Evolutionary conservation across 2,888 invertebrate genomes (phyloP).

Genomic region (Tryphoninae sp.): DNA sequence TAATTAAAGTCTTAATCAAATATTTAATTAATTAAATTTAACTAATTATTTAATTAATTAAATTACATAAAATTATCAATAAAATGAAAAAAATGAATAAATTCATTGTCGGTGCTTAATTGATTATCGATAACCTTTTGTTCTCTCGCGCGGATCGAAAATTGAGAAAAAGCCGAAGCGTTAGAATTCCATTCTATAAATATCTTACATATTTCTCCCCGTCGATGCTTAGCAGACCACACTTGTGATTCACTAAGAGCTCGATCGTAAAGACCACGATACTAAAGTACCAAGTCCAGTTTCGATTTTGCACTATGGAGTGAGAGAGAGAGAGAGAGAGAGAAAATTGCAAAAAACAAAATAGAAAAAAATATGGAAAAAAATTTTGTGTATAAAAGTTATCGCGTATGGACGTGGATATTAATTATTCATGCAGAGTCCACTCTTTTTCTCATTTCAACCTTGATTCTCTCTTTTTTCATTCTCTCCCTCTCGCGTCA

Average conservation of each 20-base stretch:
- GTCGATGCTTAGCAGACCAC: neutral
- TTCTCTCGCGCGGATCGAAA: too few relatives aligned
- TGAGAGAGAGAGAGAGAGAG: neutral
- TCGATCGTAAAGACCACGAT: neutral
- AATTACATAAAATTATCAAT: too few relatives aligned
- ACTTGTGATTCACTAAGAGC: neutral
- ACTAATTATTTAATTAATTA: too few relatives aligned
- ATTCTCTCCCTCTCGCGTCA: slow-evolving; percentile 9
- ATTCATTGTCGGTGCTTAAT: too few relatives aligned
- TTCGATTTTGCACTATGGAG: neutral
- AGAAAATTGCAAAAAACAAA: neutral
- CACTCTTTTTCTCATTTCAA: slow-evolving; percentile 41
- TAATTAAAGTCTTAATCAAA: too few relatives aligned
- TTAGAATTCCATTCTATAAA: neutral
- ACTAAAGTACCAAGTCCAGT: neutral
- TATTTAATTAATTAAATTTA: too few relatives aligned
- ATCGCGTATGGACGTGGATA: neutral
- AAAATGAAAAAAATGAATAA: too few relatives aligned
- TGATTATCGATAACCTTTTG: too few relatives aligned
- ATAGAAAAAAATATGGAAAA: neutral
- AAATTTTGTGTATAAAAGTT: slow-evolving; percentile 15
- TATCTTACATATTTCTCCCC: neutral
- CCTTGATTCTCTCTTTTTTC: slow-evolving; percentile 41
- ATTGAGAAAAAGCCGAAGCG: neutral
- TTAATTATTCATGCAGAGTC: slow-evolving; percentile 47